Conservation (phyloP, 1,140 invertebrate species). For the Drosophila nigrodunni region DNA sequence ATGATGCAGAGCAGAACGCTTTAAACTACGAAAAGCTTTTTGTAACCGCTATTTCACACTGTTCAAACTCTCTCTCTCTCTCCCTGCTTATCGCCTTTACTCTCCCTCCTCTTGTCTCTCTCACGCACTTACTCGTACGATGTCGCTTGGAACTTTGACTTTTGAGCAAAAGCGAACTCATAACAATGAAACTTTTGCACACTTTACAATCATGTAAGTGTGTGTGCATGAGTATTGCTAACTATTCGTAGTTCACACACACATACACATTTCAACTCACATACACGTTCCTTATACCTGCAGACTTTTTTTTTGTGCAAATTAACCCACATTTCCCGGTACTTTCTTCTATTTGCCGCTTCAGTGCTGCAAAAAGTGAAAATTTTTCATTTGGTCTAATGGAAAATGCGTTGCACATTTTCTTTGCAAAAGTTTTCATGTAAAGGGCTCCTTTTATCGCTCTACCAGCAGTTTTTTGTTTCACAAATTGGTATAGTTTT, state of each 20-base stretch:
- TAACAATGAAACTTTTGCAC: conserved; percentile 75
- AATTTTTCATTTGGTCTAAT: conserved; percentile 42
- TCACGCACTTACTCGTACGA: background rate
- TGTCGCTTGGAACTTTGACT: conserved; percentile 53
- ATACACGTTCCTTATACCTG: conserved; percentile 21
- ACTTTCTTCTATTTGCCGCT: conserved; percentile 53
- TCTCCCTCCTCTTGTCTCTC: background rate
- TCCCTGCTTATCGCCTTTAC: background rate
- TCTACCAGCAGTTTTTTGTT: conserved; percentile 20
- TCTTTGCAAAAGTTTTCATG: conserved; percentile 40
- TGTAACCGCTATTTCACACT: conserved; percentile 13
- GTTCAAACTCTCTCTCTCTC: conserved; percentile 14
- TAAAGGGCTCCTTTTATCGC: conserved; percentile 14
- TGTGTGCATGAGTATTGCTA: conserved; percentile 31
- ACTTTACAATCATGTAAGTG: conserved; percentile 57
- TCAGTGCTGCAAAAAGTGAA: conserved; percentile 37
- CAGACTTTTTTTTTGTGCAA: conserved; percentile 52
- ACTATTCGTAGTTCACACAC: conserved; percentile 8
- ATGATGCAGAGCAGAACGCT: conserved; percentile 54
- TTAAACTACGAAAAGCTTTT: conserved; percentile 69
- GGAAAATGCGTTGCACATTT: conserved; percentile 53
- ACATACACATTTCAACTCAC: conserved; percentile 9
- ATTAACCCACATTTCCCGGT: conserved; percentile 74
- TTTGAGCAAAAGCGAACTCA: conserved; percentile 47
- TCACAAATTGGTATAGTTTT: conserved; percentile 45